These are phyloP conservation scores for Merluccius polli DNA, from an alignment of 2,797 vertebrate species.

Conservation along the genomic window DNA sequence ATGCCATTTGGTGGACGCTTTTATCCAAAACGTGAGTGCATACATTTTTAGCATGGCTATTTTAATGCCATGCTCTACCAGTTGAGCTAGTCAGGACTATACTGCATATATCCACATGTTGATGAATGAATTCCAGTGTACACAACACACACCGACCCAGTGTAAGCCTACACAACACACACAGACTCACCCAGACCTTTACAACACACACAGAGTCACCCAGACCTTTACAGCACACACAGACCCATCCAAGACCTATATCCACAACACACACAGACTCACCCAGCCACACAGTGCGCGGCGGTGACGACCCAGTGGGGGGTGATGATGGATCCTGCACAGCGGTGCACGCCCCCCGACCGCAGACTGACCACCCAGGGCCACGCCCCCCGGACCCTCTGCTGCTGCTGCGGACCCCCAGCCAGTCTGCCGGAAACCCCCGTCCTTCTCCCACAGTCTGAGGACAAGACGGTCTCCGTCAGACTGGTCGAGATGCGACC, in stretches of 20 bases:
- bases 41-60: too few species aligned
- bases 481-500: background rate
- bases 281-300: conserved; percentile 82
- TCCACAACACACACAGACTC: conserved; percentile 21
- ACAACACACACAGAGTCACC: background rate
- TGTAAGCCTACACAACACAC: too few species aligned
- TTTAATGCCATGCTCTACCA: too few species aligned
- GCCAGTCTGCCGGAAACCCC: background rate
- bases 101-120: too few species aligned
- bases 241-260: background rate
- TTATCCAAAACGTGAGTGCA: too few species aligned
- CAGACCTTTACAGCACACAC: too few species aligned
- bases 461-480: background rate
- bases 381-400: conserved; percentile 75
- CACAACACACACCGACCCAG: background rate
- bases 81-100: too few species aligned
- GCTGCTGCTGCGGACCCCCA: conserved; percentile 37
- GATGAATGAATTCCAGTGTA: background rate
- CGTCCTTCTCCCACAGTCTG: conserved; percentile 42
- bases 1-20: too few species aligned
- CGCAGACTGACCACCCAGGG: conserved; percentile 87
- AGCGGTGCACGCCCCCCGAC: conserved; percentile 60
- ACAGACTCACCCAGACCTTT: background rate
- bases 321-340: conserved; percentile 82
- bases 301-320: conserved; percentile 81